Evolutionary conservation across 2,888 invertebrate genomes (phyloP), one percentile per base, ranked within the genome.

Genomic region (Macrosoma leucophasiata): DNA sequence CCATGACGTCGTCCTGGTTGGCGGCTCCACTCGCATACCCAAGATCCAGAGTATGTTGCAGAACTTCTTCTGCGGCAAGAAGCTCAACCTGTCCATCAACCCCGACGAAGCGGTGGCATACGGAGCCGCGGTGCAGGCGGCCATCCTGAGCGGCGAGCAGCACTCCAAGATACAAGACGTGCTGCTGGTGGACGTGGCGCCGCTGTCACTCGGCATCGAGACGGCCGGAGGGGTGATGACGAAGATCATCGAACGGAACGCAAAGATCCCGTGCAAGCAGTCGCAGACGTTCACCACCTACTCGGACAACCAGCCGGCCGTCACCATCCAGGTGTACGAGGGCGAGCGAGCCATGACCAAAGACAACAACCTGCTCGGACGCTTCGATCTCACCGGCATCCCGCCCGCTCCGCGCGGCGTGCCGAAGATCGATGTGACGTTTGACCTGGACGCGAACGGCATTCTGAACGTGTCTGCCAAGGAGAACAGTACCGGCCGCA

Each of bases 401-500:
- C 89, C 90, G 6, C 90, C 90, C 1, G 90, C 90, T 3, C 90
- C 90, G 0, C 82, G 90, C 18, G 90, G 90, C 18, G 86, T 89
- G 0, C 90, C 90, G 0, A 86, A 90, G 59, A 88, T 90, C 45
- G 89, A 89, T 40, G 90, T 90, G 13, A 90, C 91, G 11, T 92
- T 92, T 61, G 91, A 92, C 56, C 64, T 93, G 43, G 92, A 93
- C 58, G 91, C 91, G 7, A 92, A 93, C 62, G 92, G 92, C 10
- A 92, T 93, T 46, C 72, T 94, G 37, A 94, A 94, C 64, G 95
- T 96, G 1, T 89, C 92, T 0, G 95, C 95, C n/a, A 88, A 90
- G 45, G 89, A 89, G 44, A 87, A 86, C 62, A 86, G 88, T 49
- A 86, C 88, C 0, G 89, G 87, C 12, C 91, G 90, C 46, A 88